Evolutionary conservation across 2,888 invertebrate species (phyloP).

Genomic region (Cheilosia pagana): DNA sequence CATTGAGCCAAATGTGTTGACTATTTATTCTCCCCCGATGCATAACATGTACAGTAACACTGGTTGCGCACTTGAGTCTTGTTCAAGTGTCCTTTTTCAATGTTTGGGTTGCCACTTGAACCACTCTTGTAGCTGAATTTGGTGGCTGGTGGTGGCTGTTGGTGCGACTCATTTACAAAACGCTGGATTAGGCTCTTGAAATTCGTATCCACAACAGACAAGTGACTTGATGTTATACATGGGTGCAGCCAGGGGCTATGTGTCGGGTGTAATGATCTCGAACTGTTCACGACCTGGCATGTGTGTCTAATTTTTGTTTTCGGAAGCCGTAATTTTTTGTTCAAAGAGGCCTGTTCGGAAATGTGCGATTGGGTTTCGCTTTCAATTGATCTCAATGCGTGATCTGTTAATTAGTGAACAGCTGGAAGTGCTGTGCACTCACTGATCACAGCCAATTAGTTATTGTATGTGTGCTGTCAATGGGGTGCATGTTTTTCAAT

Average conservation of each 20-base stretch:
- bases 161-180: conserved; percentile 57
- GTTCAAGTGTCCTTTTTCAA: conserved; percentile 71
- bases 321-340: conserved; percentile 1
- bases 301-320: conserved; percentile 42
- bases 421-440: conserved; percentile 3
- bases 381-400: conserved; percentile 58
- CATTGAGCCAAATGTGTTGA: conserved; percentile 52
- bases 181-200: conserved; percentile 54
- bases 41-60: neutral
- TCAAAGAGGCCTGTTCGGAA: conserved; percentile 1
- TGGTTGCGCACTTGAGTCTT: conserved; percentile 45
- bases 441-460: conserved; percentile 6
- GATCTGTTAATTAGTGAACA: conserved; percentile 44
- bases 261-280: conserved; percentile 52
- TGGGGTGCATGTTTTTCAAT: neutral
- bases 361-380: conserved; percentile 42
- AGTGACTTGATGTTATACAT: conserved; percentile 23
- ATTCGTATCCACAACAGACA: conserved; percentile 12
- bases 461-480: neutral
- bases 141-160: conserved; percentile 51
- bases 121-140: conserved; percentile 14
- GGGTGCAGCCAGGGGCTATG: conserved; percentile 15
- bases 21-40: conserved; percentile 19
- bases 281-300: conserved; percentile 54
- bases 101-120: conserved; percentile 59